Evolutionary conservation across 2,888 invertebrate species (phyloP).

Genomic region (Scaptomyza flava): DNA sequence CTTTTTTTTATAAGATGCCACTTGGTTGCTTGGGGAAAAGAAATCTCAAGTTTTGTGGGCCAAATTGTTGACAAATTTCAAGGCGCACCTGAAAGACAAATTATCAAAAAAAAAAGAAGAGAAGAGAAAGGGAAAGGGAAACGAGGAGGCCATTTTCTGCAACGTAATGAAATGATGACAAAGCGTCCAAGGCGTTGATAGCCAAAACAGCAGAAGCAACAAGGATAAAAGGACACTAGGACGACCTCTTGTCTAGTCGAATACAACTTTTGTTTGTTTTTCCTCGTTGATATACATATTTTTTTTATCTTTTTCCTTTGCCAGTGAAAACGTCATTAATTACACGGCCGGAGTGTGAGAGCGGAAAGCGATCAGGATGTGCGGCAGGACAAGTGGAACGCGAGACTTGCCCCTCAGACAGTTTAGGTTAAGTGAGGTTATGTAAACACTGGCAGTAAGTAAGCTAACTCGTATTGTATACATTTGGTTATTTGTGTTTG

Average conservation of each 20-base stretch:
- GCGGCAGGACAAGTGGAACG: slow-evolving; percentile 4
- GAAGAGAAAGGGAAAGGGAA: neutral
- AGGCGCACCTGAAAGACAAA: slow-evolving; percentile 77
- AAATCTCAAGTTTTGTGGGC: slow-evolving; percentile 70
- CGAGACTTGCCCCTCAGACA: slow-evolving; percentile 13
- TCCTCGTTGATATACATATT: slow-evolving; percentile 64
- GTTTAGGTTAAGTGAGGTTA: slow-evolving; percentile 61
- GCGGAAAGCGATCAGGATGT: slow-evolving; percentile 36
- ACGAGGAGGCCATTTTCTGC: slow-evolving; percentile 57
- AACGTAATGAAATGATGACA: slow-evolving; percentile 76
- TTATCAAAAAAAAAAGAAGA: slow-evolving; percentile 48
- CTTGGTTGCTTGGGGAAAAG: slow-evolving; percentile 58
- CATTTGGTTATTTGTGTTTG: slow-evolving; percentile 35
- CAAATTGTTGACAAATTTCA: slow-evolving; percentile 78
- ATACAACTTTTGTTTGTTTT: slow-evolving; percentile 64
- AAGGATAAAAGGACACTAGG: slow-evolving; percentile 23
- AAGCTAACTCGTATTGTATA: slow-evolving; percentile 14
- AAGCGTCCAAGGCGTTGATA: slow-evolving; percentile 66
- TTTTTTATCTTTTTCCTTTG: neutral
- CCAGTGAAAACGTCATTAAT: slow-evolving; percentile 58
- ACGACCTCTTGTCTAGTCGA: slow-evolving; percentile 29
- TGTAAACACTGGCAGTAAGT: slow-evolving; percentile 41
- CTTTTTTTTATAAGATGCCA: slow-evolving; percentile 78
- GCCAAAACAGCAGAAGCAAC: slow-evolving; percentile 21
- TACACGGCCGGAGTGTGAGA: slow-evolving; percentile 48